Evolutionary conservation across 1,140 invertebrate genomes (phyloP).

Genomic region (Anthonomus grandis): DNA sequence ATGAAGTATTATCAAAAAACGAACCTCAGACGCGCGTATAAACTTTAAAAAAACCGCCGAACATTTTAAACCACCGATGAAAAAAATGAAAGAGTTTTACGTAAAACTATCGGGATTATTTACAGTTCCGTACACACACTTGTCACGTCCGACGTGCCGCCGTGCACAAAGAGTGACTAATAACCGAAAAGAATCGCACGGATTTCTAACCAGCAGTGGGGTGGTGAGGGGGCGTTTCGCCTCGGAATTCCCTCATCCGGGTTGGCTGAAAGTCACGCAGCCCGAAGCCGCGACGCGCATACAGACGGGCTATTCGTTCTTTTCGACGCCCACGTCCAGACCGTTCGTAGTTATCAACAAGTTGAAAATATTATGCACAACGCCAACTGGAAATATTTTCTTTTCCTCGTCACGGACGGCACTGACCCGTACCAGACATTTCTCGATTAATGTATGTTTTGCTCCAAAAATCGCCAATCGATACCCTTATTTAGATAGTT

Average conservation of each 20-base stretch:
- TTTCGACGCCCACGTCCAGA: conserved; percentile 25
- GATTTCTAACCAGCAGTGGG: conserved; percentile 27
- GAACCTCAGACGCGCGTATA: conserved; percentile 8
- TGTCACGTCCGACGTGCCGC: conserved; percentile 29
- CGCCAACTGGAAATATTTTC: conserved; percentile 31
- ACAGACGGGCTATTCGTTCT: conserved; percentile 36
- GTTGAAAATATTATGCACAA: conserved; percentile 50
- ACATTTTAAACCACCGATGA: not conserved
- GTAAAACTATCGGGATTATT: not conserved
- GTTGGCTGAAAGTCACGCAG: conserved; percentile 43
- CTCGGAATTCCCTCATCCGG: conserved; percentile 26
- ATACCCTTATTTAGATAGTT: conserved; percentile 4
- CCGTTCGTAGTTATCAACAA: conserved; percentile 44
- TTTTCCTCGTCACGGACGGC: conserved; percentile 15
- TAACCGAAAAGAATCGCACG: conserved; percentile 30
- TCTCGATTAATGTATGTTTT: conserved; percentile 23
- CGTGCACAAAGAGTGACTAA: conserved; percentile 40
- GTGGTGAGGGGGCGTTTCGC: conserved; percentile 31
- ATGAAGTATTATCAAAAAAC: conserved; percentile 12
- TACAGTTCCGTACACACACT: conserved; percentile 1
- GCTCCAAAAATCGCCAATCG: conserved; percentile 17
- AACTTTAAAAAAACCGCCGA: not conserved
- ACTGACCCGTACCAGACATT: conserved; percentile 24
- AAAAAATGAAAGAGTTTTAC: not conserved
- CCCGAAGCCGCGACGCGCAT: conserved; percentile 30